Evolutionary conservation across 30 jellyfish, hydroid and myxozoan species (phyloP).

Genomic region (Clytia hemisphaerica): DNA sequence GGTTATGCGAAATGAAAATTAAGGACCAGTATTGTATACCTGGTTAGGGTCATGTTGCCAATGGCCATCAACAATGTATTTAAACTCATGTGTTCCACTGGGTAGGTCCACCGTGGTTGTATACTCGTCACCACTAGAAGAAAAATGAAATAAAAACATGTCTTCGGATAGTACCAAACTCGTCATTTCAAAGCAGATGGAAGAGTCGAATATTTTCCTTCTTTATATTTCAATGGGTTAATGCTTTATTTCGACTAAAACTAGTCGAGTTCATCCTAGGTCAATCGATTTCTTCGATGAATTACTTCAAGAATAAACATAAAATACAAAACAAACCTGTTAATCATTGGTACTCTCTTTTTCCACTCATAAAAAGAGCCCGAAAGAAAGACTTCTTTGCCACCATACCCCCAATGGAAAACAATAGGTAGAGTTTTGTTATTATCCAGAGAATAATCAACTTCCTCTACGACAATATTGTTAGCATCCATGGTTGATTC

Average conservation of each 20-base stretch:
- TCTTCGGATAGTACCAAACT: not conserved
- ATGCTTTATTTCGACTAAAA: not conserved
- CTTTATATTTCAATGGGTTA: too few species aligned
- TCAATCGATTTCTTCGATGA: too few species aligned
- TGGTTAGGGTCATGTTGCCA: constrained; percentile 79
- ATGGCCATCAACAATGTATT: constrained; percentile 70
- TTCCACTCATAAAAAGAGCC: constrained; percentile 96
- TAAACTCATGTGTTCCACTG: constrained; percentile 64
- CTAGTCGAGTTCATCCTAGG: too few species aligned
- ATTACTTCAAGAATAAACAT: not conserved
- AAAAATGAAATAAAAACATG: too few species aligned
- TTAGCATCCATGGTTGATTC: too few species aligned
- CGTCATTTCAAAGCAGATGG: not conserved
- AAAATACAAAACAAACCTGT: constrained; percentile 44
- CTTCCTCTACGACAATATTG: too few species aligned
- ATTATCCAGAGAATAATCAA: too few species aligned
- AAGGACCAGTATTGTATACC: constrained; percentile 14
- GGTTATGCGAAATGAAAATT: too few species aligned
- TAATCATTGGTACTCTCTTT: constrained; percentile 60
- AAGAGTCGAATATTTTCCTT: not conserved
- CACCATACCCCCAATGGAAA: constrained; percentile 90
- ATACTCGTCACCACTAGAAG: constrained; percentile 62
- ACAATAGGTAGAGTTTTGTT: constrained; percentile 82
- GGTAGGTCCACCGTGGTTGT: constrained; percentile 50
- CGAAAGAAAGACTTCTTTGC: constrained; percentile 70